A percentile compares a stretch with the other conserved stretches of the same genome.
Conservation (phyloP, 2,797 vertebrate genomes). For the Falco peregrinus region DNA sequence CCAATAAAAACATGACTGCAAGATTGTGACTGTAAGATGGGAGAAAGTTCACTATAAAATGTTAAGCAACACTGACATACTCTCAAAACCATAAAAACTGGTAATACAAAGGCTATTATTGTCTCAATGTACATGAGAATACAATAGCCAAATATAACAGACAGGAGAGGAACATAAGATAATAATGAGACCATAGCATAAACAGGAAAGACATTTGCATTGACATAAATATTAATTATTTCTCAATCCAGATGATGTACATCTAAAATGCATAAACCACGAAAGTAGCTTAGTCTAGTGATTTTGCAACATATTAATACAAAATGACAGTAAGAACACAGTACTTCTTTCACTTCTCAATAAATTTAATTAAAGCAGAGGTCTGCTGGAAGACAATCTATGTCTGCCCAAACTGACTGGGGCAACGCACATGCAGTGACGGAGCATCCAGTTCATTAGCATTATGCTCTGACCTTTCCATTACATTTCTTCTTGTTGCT, state of each 20-base stretch:
- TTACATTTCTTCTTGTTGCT: background rate
- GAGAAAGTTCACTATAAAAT: background rate
- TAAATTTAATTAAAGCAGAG: background rate
- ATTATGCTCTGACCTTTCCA: background rate
- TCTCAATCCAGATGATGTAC: background rate
- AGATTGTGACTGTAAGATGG: background rate
- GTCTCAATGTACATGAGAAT: background rate
- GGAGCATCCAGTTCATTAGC: background rate
- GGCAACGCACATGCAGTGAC: fast-evolving
- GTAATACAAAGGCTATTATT: background rate
- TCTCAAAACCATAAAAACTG: background rate
- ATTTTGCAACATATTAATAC: background rate
- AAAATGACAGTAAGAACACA: background rate
- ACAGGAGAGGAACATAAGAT: background rate
- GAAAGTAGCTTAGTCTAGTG: background rate
- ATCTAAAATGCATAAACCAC: background rate
- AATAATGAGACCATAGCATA: background rate
- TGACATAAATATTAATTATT: background rate
- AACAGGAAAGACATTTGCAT: background rate
- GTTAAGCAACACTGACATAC: background rate
- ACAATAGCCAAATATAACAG: background rate
- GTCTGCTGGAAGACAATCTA: background rate
- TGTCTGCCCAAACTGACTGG: background rate
- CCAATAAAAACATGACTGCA: background rate
- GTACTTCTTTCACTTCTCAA: background rate